phyloP scores from a whole-genome alignment of 2,113 vertebrate species.

The Antechinus stuartii region DNA sequence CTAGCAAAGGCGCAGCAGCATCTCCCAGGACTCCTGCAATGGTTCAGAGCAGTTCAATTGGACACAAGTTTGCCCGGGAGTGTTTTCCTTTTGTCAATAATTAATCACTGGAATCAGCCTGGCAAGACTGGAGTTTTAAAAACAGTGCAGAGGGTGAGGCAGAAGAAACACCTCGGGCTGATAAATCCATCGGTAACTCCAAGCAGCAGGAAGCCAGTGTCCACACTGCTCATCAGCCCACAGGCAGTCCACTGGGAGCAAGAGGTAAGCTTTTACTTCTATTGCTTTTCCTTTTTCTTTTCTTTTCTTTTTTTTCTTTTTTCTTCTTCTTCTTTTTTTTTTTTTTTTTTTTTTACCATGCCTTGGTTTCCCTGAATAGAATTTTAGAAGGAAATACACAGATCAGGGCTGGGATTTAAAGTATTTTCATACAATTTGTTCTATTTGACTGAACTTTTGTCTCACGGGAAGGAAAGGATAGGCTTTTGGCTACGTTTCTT shows the following conservation, averaged over 20 bases:
- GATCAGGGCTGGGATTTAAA: not conserved
- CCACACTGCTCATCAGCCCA: not conserved
- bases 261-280: constrained; percentile 74
- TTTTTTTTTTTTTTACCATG: not conserved
- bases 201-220: constrained; percentile 45
- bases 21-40: not conserved
- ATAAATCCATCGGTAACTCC: constrained; percentile 35
- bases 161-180: constrained; percentile 51
- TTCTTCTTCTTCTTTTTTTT: not conserved
- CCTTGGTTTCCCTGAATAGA: not conserved
- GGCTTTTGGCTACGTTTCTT: constrained; percentile 52
- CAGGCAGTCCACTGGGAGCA: not conserved
- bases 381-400: not conserved
- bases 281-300: not conserved
- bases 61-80: constrained; percentile 58
- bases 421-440: constrained; percentile 35
- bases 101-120: constrained; percentile 64
- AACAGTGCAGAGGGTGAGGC: constrained; percentile 54
- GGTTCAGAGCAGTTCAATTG: constrained; percentile 33
- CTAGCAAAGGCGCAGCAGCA: constrained; percentile 31
- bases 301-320: not conserved
- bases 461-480: constrained; percentile 40
- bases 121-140: constrained; percentile 62
- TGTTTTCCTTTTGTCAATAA: constrained; percentile 72
- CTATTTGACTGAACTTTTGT: constrained; percentile 43